Evolutionary conservation across 2,888 invertebrate species (phyloP).

Genomic region (Platycheirus rosarum): DNA sequence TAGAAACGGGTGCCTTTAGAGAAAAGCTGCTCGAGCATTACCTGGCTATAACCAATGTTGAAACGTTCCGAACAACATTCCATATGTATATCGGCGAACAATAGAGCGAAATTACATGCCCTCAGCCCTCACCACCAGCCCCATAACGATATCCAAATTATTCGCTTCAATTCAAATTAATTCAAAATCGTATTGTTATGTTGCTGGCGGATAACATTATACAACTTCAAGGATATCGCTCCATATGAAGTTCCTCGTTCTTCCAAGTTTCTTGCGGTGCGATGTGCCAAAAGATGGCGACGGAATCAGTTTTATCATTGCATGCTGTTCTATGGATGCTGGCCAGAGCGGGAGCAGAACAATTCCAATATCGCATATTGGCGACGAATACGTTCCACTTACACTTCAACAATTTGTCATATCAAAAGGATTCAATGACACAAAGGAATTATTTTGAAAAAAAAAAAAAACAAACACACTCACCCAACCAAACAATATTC

Average conservation of each 20-base stretch:
- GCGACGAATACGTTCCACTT: conserved; percentile 38
- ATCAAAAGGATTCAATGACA: conserved; percentile 70
- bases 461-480: conserved; percentile 62
- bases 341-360: background rate
- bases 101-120: conserved; percentile 69
- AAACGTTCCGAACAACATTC: conserved; percentile 25
- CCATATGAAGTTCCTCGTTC: conserved; percentile 21
- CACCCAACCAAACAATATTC: conserved; percentile 59
- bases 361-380: too few species aligned
- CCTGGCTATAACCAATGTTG: conserved; percentile 4
- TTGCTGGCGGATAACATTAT: conserved; percentile 66
- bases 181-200: conserved; percentile 73
- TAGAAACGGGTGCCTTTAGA: background rate
- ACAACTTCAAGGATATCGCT: conserved; percentile 70
- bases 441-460: conserved; percentile 65
- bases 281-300: conserved; percentile 26
- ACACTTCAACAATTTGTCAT: conserved; percentile 38
- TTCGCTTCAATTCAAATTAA: conserved; percentile 74
- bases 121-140: conserved; percentile 10
- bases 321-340: background rate
- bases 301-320: conserved; percentile 42
- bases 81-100: conserved; percentile 48
- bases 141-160: conserved; percentile 73
- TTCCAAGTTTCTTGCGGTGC: too few species aligned
- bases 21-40: conserved; percentile 9